These are phyloP conservation scores for Diarsia dahlii DNA, from an alignment of 2,888 invertebrate genomes.

Conservation along the genomic window DNA sequence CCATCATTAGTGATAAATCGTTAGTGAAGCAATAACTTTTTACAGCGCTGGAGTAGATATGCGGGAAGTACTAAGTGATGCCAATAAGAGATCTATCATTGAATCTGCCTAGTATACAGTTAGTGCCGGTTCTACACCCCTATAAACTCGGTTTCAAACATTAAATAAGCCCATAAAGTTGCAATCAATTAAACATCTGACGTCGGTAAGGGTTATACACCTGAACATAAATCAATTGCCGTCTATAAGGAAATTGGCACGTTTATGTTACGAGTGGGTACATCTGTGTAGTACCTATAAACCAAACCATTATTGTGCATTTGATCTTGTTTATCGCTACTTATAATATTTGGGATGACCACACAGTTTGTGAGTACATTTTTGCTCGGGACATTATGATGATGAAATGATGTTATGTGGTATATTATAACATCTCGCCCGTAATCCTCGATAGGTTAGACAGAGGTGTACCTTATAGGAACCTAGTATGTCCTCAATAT, in stretches of 20 bases:
- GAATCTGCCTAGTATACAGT: constrained; percentile 64
- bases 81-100: constrained; percentile 69
- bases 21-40: constrained; percentile 72
- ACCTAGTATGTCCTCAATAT: too few species aligned
- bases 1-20: constrained; percentile 69
- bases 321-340: constrained; percentile 15
- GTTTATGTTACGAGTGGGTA: constrained; percentile 66
- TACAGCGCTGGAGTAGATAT: constrained; percentile 68
- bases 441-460: too few species aligned
- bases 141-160: constrained; percentile 67
- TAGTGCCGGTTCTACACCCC: constrained; percentile 62
- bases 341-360: background rate
- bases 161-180: constrained; percentile 73
- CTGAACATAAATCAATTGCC: constrained; percentile 72
- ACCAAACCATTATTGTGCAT: constrained; percentile 40
- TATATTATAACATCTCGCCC: too few species aligned
- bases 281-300: constrained; percentile 29
- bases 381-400: background rate
- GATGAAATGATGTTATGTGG: too few species aligned
- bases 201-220: constrained; percentile 63
- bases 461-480: too few species aligned
- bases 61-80: constrained; percentile 70
- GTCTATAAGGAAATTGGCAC: constrained; percentile 73
- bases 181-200: constrained; percentile 73
- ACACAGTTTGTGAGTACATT: background rate